These are phyloP conservation scores for Sinelater perroti DNA, from an alignment of 2,888 invertebrate genomes.

Conservation along the genomic window DNA sequence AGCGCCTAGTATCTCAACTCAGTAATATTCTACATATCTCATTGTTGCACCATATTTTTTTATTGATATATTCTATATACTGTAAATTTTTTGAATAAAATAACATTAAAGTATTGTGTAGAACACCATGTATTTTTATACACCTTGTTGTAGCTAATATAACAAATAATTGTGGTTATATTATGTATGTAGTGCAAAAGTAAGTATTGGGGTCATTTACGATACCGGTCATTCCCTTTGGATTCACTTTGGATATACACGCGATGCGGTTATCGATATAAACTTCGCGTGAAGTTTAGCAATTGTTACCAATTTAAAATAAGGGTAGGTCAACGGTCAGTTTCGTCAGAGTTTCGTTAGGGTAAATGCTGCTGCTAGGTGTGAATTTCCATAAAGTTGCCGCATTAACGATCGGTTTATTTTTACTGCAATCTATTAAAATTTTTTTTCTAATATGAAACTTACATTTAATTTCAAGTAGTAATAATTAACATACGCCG, in stretches of 20 bases:
- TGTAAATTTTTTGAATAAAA: neutral
- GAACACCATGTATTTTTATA: neutral
- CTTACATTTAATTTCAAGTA: too few species aligned
- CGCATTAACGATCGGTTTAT: too few species aligned
- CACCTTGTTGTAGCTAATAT: conserved; percentile 2
- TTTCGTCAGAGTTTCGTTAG: too few species aligned
- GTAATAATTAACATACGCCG: too few species aligned
- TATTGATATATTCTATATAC: neutral
- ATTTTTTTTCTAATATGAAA: too few species aligned
- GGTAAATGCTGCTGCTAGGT: too few species aligned
- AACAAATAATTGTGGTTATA: conserved; percentile 1
- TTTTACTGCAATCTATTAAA: too few species aligned
- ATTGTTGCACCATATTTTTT: conserved; percentile 11
- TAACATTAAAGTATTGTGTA: neutral
- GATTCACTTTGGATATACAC: conserved; percentile 25
- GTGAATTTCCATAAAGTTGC: too few species aligned
- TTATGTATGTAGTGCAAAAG: neutral
- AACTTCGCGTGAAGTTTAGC: conserved; percentile 30
- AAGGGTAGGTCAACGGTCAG: conserved; percentile 23
- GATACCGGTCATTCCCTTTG: conserved; percentile 24
- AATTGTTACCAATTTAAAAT: conserved; percentile 23
- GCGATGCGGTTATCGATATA: conserved; percentile 29
- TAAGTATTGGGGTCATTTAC: conserved; percentile 26
- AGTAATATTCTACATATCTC: too few species aligned
- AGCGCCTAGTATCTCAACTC: too few species aligned